These are phyloP conservation scores for Neomonachus schauinslandi DNA, from an alignment of 2,113 vertebrate species.

Conservation along the genomic window DNA sequence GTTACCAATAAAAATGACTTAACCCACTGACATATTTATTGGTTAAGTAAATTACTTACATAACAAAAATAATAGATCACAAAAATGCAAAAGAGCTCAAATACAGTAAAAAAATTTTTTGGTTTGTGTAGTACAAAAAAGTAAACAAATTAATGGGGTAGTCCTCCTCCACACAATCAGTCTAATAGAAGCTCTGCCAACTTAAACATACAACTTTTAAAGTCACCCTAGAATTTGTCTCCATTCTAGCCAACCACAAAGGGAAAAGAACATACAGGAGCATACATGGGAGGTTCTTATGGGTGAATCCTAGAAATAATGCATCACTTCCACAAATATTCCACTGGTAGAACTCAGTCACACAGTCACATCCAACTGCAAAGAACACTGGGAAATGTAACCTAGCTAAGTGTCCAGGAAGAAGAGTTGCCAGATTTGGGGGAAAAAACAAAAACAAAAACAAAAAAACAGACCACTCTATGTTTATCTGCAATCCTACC, in stretches of 20 bases:
- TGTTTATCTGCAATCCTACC: neutral
- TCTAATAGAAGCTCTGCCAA: neutral
- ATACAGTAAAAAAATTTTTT: neutral
- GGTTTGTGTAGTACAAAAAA: neutral
- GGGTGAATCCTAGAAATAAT: neutral
- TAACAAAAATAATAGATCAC: neutral
- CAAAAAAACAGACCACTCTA: neutral
- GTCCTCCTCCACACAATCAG: neutral
- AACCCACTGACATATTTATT: neutral
- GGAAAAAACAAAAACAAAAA: neutral
- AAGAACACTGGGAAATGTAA: neutral
- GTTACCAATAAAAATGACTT: conserved; percentile 29
- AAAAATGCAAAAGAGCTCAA: neutral
- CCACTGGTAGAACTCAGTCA: neutral
- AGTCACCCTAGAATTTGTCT: neutral
- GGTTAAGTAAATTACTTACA: neutral
- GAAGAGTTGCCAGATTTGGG: neutral
- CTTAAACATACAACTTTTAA: neutral
- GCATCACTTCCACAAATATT: neutral
- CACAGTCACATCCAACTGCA: neutral
- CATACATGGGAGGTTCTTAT: neutral
- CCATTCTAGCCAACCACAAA: neutral
- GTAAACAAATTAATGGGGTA: neutral
- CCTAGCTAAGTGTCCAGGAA: neutral
- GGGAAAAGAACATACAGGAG: neutral